A percentile compares a stretch with the other conserved stretches of the same genome.
Evolutionary conservation across 2,797 vertebrate species (phyloP).

Genomic region (Acipenser transmontanus): DNA sequence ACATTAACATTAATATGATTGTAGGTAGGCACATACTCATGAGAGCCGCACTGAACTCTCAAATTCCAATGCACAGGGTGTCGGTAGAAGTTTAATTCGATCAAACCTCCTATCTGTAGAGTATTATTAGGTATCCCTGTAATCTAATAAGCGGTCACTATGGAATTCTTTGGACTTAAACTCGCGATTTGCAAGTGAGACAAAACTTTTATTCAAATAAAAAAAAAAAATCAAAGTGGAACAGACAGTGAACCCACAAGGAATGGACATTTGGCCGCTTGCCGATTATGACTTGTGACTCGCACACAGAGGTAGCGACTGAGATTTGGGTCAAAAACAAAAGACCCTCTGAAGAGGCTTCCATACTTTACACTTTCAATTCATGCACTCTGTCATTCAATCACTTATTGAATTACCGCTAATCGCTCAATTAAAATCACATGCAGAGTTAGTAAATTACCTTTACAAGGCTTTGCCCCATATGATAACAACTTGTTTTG

Average conservation of each 20-base stretch:
- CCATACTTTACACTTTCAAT: conserved; percentile 54
- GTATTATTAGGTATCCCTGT: too few species aligned
- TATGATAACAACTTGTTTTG: conserved; percentile 39
- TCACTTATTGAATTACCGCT: conserved; percentile 58
- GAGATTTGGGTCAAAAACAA: conserved; percentile 40
- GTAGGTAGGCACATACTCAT: too few species aligned
- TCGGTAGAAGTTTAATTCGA: too few species aligned
- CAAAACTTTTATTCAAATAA: too few species aligned
- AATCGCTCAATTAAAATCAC: conserved; percentile 68
- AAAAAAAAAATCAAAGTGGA: conserved; percentile 10
- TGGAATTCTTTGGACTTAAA: too few species aligned
- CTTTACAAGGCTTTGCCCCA: conserved; percentile 27
- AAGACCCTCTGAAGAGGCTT: conserved; percentile 40
- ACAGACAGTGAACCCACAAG: conserved; percentile 20
- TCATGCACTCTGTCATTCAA: conserved; percentile 34
- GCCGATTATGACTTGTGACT: conserved; percentile 49
- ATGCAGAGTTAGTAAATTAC: conserved; percentile 49
- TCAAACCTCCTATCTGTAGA: too few species aligned
- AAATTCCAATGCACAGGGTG: too few species aligned
- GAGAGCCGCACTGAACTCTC: too few species aligned
- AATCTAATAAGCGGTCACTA: too few species aligned
- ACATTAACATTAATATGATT: too few species aligned
- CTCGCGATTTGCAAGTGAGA: too few species aligned
- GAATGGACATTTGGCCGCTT: conserved; percentile 26
- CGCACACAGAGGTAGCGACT: conserved; percentile 35